A percentile compares a stretch with the other conserved stretches of the same genome.
These are phyloP conservation scores for Chrysodeixis includens DNA, from an alignment of 2,888 invertebrate species.

Conservation along the genomic window DNA sequence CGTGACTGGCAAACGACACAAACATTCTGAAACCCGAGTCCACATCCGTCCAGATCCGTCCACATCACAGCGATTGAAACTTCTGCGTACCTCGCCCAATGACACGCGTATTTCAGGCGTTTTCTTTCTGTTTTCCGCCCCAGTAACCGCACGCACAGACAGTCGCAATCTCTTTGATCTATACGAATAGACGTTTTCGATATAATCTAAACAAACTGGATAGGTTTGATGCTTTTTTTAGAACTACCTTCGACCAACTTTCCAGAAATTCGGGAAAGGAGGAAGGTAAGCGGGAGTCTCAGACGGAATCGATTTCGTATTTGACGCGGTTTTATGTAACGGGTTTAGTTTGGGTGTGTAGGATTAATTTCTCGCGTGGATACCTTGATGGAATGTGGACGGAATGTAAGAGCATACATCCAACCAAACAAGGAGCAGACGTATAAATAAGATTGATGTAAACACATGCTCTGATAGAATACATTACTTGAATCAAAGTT, in stretches of 20 bases:
- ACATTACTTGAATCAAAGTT: too few species aligned
- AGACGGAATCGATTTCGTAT: constrained; percentile 19
- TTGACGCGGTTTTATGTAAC: constrained; percentile 24
- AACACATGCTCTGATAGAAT: too few species aligned
- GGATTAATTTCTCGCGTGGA: background rate
- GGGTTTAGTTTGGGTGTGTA: background rate
- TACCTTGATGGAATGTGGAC: background rate
- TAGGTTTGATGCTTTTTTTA: constrained; percentile 32
- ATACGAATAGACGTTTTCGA: constrained; percentile 52
- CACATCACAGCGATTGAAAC: constrained; percentile 26
- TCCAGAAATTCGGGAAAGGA: background rate
- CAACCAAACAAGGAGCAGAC: too few species aligned
- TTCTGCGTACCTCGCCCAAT: constrained; percentile 38
- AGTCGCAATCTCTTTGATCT: constrained; percentile 72
- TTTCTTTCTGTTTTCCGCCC: constrained; percentile 71
- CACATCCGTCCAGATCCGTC: constrained; percentile 24
- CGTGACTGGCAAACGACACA: background rate
- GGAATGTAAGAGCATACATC: background rate
- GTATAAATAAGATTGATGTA: background rate
- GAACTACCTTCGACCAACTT: constrained; percentile 9
- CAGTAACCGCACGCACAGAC: constrained; percentile 59
- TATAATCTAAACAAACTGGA: constrained; percentile 55
- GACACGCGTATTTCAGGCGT: constrained; percentile 64
- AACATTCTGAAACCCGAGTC: background rate
- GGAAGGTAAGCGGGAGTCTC: constrained; percentile 5